A percentile compares a stretch with the other conserved stretches of the same genome.
Evolutionary conservation across 2,888 invertebrate species (phyloP).

Genomic region (Leptinotarsa haldemani): DNA sequence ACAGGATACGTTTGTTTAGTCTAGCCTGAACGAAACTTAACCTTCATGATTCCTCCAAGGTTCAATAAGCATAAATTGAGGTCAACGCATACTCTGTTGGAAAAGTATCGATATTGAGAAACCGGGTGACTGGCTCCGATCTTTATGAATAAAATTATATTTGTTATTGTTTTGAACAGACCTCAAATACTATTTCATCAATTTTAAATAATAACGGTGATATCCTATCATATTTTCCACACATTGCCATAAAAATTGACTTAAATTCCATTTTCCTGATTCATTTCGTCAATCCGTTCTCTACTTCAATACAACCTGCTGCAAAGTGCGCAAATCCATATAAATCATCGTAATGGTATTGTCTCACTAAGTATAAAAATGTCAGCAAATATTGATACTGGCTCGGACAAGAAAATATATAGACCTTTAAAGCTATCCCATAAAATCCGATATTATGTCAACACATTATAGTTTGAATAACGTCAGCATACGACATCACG

Average conservation of each 20-base stretch:
- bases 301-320: neutral
- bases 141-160: no score
- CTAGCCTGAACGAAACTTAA: no score
- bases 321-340: slow-evolving; percentile 11
- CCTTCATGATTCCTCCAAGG: no score
- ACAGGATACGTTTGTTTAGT: no score
- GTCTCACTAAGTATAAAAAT: slow-evolving; percentile 21
- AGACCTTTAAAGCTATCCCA: slow-evolving; percentile 15
- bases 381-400: slow-evolving; percentile 29
- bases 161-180: no score
- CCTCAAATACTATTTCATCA: no score
- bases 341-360: slow-evolving; percentile 25
- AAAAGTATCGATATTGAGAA: no score
- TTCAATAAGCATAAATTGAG: no score
- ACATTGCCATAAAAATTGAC: neutral
- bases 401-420: slow-evolving; percentile 23
- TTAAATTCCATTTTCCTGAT: neutral
- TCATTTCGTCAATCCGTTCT: neutral
- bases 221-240: no score
- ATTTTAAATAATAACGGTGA: no score
- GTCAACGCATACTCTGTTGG: no score
- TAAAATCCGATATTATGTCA: slow-evolving; percentile 29
- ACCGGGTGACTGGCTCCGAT: no score
- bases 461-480: slow-evolving; percentile 21
- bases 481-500: slow-evolving; percentile 19